Conservation (phyloP, 2,888 invertebrate species). For the Atrina japonica region DNA sequence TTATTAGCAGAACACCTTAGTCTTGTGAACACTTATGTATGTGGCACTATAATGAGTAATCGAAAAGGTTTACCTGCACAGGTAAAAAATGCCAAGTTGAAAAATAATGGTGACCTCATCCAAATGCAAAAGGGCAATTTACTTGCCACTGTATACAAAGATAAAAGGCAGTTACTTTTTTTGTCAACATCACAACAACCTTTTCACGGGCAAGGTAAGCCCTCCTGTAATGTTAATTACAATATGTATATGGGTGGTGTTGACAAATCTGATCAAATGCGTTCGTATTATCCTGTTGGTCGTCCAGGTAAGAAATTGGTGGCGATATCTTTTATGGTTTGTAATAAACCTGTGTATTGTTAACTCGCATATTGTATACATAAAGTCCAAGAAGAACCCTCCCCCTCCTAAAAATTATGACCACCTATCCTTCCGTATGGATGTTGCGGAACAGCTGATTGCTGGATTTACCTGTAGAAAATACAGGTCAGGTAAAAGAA, state of each 20-base stretch:
- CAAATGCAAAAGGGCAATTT: constrained; percentile 12
- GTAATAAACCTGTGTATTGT: constrained; percentile 3
- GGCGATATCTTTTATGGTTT: constrained; percentile 9
- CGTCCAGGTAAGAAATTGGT: constrained; percentile 15
- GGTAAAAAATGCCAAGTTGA: background rate
- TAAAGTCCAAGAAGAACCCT: background rate
- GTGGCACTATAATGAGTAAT: background rate
- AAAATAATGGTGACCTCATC: background rate
- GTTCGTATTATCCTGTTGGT: constrained; percentile 10
- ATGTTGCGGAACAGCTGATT: constrained; percentile 4
- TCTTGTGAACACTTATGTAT: background rate
- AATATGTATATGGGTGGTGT: constrained; percentile 9
- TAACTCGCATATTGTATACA: constrained; percentile 1
- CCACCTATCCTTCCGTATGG: background rate
- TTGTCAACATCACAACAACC: background rate
- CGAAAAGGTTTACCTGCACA: constrained; percentile 4
- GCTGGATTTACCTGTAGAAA: constrained; percentile 3
- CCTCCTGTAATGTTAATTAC: background rate
- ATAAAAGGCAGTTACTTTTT: constrained; percentile 5
- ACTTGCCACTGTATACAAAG: background rate
- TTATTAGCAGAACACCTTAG: background rate
- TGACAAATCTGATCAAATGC: constrained; percentile 4
- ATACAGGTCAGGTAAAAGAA: background rate
- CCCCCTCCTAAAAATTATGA: background rate
- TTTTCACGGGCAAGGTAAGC: background rate